These are phyloP conservation scores for Spisula subtruncata DNA, from an alignment of 2,888 invertebrate species.

Conservation along the genomic window DNA sequence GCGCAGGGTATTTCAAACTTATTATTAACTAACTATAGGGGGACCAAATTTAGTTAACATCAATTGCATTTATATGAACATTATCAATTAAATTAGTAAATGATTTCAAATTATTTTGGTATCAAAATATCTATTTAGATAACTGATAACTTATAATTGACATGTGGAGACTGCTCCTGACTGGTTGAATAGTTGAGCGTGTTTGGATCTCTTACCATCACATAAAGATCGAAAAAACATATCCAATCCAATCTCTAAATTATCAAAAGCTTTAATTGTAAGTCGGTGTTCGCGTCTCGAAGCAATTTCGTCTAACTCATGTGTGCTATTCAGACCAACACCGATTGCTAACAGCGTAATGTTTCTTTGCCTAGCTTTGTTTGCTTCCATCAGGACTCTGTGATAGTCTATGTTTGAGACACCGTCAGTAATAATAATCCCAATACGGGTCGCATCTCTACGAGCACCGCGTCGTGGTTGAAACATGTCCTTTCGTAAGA, in stretches of 20 bases:
- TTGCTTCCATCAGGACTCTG: slow-evolving; percentile 80
- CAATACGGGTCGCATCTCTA: slow-evolving; percentile 77
- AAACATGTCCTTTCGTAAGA: slow-evolving; percentile 81
- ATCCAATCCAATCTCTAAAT: slow-evolving; percentile 73
- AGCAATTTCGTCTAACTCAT: slow-evolving; percentile 81
- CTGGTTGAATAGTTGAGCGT: too few species aligned
- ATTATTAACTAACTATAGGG: too few species aligned
- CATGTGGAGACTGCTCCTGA: too few species aligned
- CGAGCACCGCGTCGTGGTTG: slow-evolving; percentile 80
- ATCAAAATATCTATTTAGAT: too few species aligned
- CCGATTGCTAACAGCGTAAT: slow-evolving; percentile 81
- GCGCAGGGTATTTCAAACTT: too few species aligned
- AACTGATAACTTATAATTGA: too few species aligned
- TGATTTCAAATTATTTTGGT: too few species aligned
- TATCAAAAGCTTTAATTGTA: slow-evolving; percentile 76
- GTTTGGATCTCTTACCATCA: slow-evolving; percentile 49
- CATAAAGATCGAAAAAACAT: slow-evolving; percentile 58
- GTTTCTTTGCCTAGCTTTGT: slow-evolving; percentile 70
- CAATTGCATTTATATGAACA: too few species aligned
- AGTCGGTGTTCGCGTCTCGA: slow-evolving; percentile 80
- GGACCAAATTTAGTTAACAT: too few species aligned
- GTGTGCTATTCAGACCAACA: slow-evolving; percentile 76
- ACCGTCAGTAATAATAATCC: slow-evolving; percentile 85
- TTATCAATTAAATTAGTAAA: too few species aligned
- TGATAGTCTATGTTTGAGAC: slow-evolving; percentile 84